Evolutionary conservation across 2,113 vertebrate genomes (phyloP).

Genomic region (Ceyx margarethae): DNA sequence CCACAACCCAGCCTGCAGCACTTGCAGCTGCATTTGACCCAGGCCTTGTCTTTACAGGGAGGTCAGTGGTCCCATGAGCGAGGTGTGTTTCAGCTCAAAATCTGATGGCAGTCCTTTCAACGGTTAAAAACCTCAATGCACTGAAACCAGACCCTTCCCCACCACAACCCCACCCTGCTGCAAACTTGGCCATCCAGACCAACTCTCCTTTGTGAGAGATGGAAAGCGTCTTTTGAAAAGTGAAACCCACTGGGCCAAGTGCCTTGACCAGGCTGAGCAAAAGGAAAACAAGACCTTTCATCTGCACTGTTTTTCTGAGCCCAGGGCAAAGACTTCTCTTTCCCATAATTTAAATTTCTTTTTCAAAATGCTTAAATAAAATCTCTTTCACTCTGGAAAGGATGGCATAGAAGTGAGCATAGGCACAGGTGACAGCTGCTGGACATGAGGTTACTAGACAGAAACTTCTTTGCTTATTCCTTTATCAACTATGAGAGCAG

Average conservation of each 20-base stretch:
- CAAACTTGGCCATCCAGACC: background rate
- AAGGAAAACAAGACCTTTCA: background rate
- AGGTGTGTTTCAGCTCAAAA: background rate
- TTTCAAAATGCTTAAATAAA: background rate
- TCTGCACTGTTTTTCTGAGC: background rate
- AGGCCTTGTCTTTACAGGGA: background rate
- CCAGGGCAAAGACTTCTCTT: background rate
- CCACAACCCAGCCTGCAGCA: background rate
- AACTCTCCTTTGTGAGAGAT: background rate
- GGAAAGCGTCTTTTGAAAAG: background rate
- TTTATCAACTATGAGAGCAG: background rate
- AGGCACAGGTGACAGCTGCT: background rate
- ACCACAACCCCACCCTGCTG: accelerated
- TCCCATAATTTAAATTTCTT: background rate
- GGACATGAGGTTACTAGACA: background rate
- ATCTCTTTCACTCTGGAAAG: background rate
- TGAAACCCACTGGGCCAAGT: background rate
- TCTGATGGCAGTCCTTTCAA: background rate
- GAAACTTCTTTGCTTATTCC: background rate
- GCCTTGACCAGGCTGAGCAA: background rate
- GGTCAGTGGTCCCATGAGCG: background rate
- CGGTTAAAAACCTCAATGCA: background rate
- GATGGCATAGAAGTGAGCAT: background rate
- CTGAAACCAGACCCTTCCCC: background rate
- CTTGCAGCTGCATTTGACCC: background rate